Percentiles rank a stretch among this genome's conserved stretches.
These are phyloP conservation scores for Merluccius polli DNA, from an alignment of 2,797 vertebrate genomes.

Conservation along the genomic window DNA sequence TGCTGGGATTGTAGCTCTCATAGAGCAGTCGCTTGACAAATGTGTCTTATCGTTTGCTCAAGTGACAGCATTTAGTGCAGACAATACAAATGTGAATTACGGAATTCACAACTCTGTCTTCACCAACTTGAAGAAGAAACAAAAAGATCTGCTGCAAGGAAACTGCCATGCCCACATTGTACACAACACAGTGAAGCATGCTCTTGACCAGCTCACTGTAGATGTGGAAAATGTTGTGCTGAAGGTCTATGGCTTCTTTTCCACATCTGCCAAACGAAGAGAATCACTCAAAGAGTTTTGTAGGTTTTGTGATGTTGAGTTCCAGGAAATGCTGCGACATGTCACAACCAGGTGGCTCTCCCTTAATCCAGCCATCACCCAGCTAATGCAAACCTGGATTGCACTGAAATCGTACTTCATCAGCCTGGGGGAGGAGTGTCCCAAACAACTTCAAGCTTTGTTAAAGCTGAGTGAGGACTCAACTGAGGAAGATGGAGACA, in stretches of 20 bases:
- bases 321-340: too few relatives aligned
- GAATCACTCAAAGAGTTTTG: conserved; percentile 23
- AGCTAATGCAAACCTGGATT: too few relatives aligned
- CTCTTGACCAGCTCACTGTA: background rate
- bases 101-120: conserved; percentile 8
- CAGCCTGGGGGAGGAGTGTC: too few relatives aligned
- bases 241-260: conserved; percentile 28
- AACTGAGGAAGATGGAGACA: too few relatives aligned
- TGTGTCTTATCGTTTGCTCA: conserved; percentile 11
- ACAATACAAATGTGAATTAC: conserved; percentile 12
- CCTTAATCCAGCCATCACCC: too few relatives aligned
- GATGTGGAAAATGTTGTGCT: background rate
- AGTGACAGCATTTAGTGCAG: conserved; percentile 11
- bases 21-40: conserved; percentile 15
- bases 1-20: background rate
- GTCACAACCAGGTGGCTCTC: too few relatives aligned
- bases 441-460: too few relatives aligned
- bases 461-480: too few relatives aligned
- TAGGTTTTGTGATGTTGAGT: conserved; percentile 17
- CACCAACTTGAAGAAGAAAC: conserved; percentile 5
- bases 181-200: conserved; percentile 25
- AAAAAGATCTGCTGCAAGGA: background rate
- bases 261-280: conserved; percentile 28
- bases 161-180: conserved; percentile 27
- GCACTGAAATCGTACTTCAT: too few relatives aligned